A percentile compares a stretch with the other conserved stretches of the same genome.
Conservation (phyloP, 23 tunicate species). For the Halocynthia aurantium region DNA sequence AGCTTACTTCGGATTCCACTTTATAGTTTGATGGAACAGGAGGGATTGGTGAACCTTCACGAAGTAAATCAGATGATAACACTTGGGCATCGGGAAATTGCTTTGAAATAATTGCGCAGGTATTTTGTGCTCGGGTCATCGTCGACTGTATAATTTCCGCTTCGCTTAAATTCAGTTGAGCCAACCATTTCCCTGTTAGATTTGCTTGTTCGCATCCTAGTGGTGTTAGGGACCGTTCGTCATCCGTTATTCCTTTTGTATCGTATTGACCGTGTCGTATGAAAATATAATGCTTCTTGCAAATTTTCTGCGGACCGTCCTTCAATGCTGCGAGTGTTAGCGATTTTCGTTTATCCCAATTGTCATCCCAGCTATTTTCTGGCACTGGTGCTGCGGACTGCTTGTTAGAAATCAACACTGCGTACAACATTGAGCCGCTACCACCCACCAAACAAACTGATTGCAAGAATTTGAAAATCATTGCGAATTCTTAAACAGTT, state of each 20-base stretch:
- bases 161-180: slow-evolving; percentile 39
- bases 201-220: slow-evolving; percentile 79
- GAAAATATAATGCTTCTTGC: slow-evolving; percentile 39
- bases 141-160: slow-evolving; percentile 37
- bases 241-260: slow-evolving; percentile 34
- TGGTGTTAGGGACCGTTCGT: slow-evolving; percentile 40
- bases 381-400: no score
- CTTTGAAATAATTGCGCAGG: slow-evolving; percentile 52
- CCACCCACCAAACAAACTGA: no score
- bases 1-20: slow-evolving; percentile 30
- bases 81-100: slow-evolving; percentile 15
- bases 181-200: slow-evolving; percentile 53
- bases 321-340: no score
- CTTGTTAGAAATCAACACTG: no score
- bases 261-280: slow-evolving; percentile 90
- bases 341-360: slow-evolving; percentile 22
- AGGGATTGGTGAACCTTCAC: slow-evolving; percentile 84
- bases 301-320: no score
- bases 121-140: slow-evolving; percentile 78
- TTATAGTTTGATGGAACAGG: slow-evolving; percentile 74
- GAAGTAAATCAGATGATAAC: slow-evolving; percentile 25
- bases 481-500: no score
- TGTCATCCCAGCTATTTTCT: neutral
- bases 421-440: no score
- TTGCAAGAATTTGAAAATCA: no score